Base-by-base conservation (phyloP, 23 tunicate genomes). In the Pegea sp. region DNA sequence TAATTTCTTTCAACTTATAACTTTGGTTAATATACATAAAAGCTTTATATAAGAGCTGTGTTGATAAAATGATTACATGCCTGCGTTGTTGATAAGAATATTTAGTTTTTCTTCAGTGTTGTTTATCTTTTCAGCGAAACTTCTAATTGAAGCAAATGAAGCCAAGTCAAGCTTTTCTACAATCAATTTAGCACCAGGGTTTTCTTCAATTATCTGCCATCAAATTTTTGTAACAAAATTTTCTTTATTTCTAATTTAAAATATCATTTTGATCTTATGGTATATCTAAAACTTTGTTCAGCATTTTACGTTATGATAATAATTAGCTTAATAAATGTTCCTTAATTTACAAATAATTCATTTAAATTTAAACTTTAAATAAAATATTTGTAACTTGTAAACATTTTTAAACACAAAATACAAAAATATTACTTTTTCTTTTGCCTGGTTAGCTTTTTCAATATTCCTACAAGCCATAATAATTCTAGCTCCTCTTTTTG, bases 1-100 rank as follows among this genome's bases (percentile, higher is more conserved):
- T n/a, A n/a, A n/a, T n/a, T n/a, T 38, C 46, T 16, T 11, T 11
- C 46, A 38, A 38, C 16, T 11, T 38, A 38, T 16, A 11, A 38
- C 46, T 38, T 11, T 38, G 11, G 46, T 11, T 38, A 38, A 16
- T 38, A 16, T 38, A 11, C 11, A 38, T 11, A 16, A 16, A 16
- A 11, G 46, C 16, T 11, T 11, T 11, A 38, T 38, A 38, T 38
- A 38, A 11, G 11, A 16, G 46, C 16, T 11, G 13, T 38, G 46
- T 38, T 38, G 46, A 16, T 16, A 11, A 11, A 11, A 5, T 38
- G 11, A 42, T 16, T 4, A 26, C 60, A 6, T 59, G 70, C 78
- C 92, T 33, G 93, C 93, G 62, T 81, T 81, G 61, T 81, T 81
- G 23, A 81, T 70, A 1, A 81, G 66, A 60, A 81, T 70, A 43